phyloP scores from a whole-genome alignment of 2,888 invertebrate species.

The Thereva nobilitata region DNA sequence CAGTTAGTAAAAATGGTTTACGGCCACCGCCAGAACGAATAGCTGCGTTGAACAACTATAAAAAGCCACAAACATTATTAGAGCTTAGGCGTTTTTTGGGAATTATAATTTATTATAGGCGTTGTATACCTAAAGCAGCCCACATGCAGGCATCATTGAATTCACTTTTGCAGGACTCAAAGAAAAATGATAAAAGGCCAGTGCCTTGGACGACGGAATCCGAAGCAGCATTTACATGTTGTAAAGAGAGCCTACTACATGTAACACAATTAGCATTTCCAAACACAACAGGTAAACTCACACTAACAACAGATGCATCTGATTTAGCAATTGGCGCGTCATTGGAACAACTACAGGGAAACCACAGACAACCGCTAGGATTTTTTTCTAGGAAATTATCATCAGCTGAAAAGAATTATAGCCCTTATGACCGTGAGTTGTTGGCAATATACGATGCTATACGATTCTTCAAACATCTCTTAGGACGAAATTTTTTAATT shows the following conservation, averaged over 20 bases:
- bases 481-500: not conserved
- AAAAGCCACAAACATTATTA: not conserved
- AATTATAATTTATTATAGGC: slow-evolving; percentile 7
- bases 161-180: not conserved
- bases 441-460: not conserved
- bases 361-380: not conserved
- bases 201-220: slow-evolving; percentile 15
- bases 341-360: not conserved
- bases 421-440: not conserved
- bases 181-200: slow-evolving; percentile 15
- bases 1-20: not conserved
- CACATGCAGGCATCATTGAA: slow-evolving; percentile 1
- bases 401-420: not conserved
- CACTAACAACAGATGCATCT: slow-evolving; percentile 1
- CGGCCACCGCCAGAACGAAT: slow-evolving; percentile 2
- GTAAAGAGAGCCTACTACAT: not conserved
- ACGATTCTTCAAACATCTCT: not conserved
- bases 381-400: not conserved
- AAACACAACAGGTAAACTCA: not conserved
- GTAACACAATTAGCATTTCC: not conserved
- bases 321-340: slow-evolving; percentile 4
- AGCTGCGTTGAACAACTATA: not conserved
- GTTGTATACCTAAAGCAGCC: slow-evolving; percentile 2
- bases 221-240: not conserved
- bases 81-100: slow-evolving; percentile 13